Evolutionary conservation across 2,888 invertebrate genomes (phyloP), one percentile per base, ranked within the genome.

Genomic region (Ophioninae sp.): DNA sequence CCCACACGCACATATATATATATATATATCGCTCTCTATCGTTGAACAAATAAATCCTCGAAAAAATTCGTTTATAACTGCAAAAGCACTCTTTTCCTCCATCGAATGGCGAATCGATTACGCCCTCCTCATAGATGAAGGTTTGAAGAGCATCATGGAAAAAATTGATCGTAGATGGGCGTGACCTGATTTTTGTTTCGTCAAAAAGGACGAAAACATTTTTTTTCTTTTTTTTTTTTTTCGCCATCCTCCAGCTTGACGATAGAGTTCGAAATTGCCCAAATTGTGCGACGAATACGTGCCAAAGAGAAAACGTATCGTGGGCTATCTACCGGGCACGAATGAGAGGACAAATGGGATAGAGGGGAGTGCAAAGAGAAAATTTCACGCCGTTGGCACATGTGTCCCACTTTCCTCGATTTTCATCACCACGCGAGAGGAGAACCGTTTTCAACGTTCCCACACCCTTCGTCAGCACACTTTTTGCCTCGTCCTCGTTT

Each of bases 21-120:
- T 13, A 30, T 79, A 88, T 86, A 86, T 84, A 88, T 85, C 83
- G 81, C 39, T 70, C 65, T 67, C 23, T 23, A 21, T 62, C 23
- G 17, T 20, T 62, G 68, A 62, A 17, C 13, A 50, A 50, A 13
- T 17, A 62, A 8, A 17, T 8, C 39, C 20, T 50, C 50, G 56
- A 72, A 62, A 72, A 81, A 81, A 57, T 72, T 62, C 64, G 57
- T 80, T 70, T 61, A 67, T 67, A 76, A 64, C 67, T 76, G 69
- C 30, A 39, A 78, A 75, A 79, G 59, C 67, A 41, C 41, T 61
- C 23, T 23, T 50, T 78, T 23, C 67, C 65, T 61, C 59, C 56
- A 56, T 76, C 65, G 64, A 39, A 10, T 37, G 23, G 41, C 41
- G 13, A 41, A 74, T 83, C 69, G 69, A 74, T 78, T 41, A 83